Base-by-base conservation (phyloP, 30 jellyfish, hydroid and myxozoan genomes). In the Nemopilema nomurai region DNA sequence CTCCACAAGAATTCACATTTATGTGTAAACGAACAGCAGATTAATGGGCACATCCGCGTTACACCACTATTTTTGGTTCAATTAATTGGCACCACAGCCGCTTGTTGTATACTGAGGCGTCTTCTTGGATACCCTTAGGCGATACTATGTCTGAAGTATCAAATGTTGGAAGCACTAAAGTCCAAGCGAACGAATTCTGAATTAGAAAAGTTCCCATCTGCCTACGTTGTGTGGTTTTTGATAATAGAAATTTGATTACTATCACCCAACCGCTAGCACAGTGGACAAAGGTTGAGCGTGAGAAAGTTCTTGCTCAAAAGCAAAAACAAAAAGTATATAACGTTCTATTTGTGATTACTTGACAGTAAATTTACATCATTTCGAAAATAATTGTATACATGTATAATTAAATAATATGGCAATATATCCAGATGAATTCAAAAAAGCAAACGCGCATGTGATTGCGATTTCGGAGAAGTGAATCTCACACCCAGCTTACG, bases 221-320 rank as follows among this genome's bases (percentile, higher is more conserved):
- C 49, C 81, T 51, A 71, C 28, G 81, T 19, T 71, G 81, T 71
- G 81, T 21, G 81, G 81, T 71, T 71, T 71, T 71, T 28, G 17
- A 31, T 71, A 26, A 63, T 71, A 71, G 52, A 29, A 71, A 71
- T 31, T 16, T 18, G 81, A 71, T 71, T 23, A 71, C 21, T 71
- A 27, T 24, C 49, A 24, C 63, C 29, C 17, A 22, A 71, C 81
- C 81, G 52, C 81, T 71, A 71, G 68, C 23, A 22, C 16, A 71
- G 49, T 26, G 24, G n/a, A 50, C 87, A 51, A 77, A 26, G 32
- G 66, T 53, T 17, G 72, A 77, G 76, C 87, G 87, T 77, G 87
- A 77, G 87, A 77, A 77, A 77, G 53, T 77, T 77, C 84, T 23
- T 71, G 81, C 28, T 71, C 17, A 71, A 3, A 63, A 3, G 27